Base-by-base conservation (phyloP, 2,888 invertebrate genomes). In the Melanostoma scalare region DNA sequence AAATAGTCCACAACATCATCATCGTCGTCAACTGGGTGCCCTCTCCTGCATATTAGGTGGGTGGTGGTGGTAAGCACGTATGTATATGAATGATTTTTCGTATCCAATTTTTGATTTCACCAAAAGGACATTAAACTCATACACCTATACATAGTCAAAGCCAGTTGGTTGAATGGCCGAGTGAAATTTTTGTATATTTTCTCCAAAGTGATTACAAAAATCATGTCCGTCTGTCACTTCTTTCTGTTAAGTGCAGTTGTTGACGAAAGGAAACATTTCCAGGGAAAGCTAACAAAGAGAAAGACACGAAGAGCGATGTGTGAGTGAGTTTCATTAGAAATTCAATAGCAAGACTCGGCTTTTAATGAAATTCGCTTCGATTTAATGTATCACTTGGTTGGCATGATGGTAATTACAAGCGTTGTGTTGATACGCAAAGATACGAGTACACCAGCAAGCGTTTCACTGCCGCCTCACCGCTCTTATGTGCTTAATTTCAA, bases 121-220 rank as follows among this genome's bases (percentile, higher is more conserved):
- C 63, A 61, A 74, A 78, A 84, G 82, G 82, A 84, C 82, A 71
- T 78, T 84, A 84, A 84, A 82, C 82, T 82, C 82, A 61, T 63
- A 52, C 63, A 67, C 60, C 40, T 46, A 63, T 4, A 60, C 48
- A 50, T 60, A 68, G 20, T 20, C 20, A 20, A 10, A 35, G 68
- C 40, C 50, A 48, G 48, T 68, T 44, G 82, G 82, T 84, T 84
- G 82, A 84, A 84, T 78, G 82, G 74, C 82, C 82, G 82, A 55
- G 38, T 63, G 58, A 50, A 71, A 65, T 76, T 71, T 65, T 40
- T 60, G 69, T 56, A 61, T 44, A 63, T 52, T 35, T 31, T 61
- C 10, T 56, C 46, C 36, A 76, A 72, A 76, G 68, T 53, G 63
- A 46, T 76, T 81, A 55, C 48, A 40, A 71, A 75, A 71, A 53